These are phyloP conservation scores for Sitta carolinensis DNA, from an alignment of 2,797 vertebrate genomes.

Conservation along the genomic window DNA sequence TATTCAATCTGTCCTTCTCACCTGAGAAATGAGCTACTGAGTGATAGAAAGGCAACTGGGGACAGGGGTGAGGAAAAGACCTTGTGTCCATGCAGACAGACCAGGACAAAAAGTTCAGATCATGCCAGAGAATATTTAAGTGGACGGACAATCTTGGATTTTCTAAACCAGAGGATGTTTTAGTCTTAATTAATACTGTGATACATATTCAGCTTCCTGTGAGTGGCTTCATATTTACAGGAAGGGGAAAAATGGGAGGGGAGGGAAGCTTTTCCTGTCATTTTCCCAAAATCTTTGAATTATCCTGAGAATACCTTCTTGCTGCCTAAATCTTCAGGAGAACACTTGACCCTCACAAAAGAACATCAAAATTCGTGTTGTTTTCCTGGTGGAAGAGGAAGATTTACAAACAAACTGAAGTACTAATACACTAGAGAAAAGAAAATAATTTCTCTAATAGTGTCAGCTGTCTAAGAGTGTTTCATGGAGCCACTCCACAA, in stretches of 20 bases:
- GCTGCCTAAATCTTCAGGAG: neutral
- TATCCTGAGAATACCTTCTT: neutral
- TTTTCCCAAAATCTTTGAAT: neutral
- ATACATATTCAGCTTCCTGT: neutral
- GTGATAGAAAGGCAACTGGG: neutral
- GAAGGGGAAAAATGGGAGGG: accelerated
- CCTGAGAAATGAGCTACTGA: neutral
- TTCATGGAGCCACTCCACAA: neutral
- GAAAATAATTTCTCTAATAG: neutral
- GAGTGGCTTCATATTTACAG: neutral
- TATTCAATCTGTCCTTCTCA: neutral
- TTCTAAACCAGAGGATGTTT: neutral
- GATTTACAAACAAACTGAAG: neutral
- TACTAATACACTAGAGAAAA: neutral
- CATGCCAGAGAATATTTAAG: neutral
- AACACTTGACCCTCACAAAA: neutral
- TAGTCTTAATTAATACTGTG: neutral
- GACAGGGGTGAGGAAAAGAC: neutral
- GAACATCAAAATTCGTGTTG: neutral
- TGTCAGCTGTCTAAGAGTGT: neutral
- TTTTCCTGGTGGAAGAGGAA: neutral
- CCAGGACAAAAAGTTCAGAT: neutral
- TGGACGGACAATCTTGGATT: neutral
- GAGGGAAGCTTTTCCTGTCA: neutral
- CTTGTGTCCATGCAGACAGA: neutral